Evolutionary conservation across 2,888 invertebrate species (phyloP).

Genomic region (Malacosoma neustria): DNA sequence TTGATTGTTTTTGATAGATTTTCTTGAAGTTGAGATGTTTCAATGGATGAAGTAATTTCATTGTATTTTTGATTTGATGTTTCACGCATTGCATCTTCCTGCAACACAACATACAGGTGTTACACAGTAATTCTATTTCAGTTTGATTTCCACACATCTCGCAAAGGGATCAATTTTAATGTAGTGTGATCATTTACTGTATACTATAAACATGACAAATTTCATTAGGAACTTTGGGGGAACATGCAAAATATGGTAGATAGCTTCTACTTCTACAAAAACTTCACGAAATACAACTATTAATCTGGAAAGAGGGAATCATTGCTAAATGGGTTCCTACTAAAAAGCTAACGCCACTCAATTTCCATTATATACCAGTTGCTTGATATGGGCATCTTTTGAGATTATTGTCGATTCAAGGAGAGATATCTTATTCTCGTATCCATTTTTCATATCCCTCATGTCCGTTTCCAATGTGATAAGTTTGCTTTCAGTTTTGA

Average conservation of each 20-base stretch:
- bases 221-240: too few species aligned
- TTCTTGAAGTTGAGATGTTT: slow-evolving; percentile 66
- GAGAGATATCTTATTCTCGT: slow-evolving; percentile 75
- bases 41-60: slow-evolving; percentile 60
- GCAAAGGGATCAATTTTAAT: background rate
- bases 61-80: slow-evolving; percentile 62
- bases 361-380: slow-evolving; percentile 62
- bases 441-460: slow-evolving; percentile 70
- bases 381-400: slow-evolving; percentile 76
- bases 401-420: slow-evolving; percentile 74
- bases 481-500: slow-evolving; percentile 60
- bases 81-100: slow-evolving; percentile 62
- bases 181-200: background rate
- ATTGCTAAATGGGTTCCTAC: too few species aligned
- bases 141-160: background rate
- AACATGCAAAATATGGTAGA: background rate
- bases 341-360: background rate
- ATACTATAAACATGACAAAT: too few species aligned
- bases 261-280: too few species aligned
- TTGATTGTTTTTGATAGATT: slow-evolving; percentile 43
- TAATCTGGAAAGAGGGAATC: too few species aligned
- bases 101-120: slow-evolving; percentile 11
- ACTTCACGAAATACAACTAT: too few species aligned
- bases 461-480: slow-evolving; percentile 64
- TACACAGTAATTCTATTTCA: background rate